These are phyloP conservation scores for Prunella strophiata DNA, from an alignment of 2,797 vertebrate genomes.

Conservation along the genomic window DNA sequence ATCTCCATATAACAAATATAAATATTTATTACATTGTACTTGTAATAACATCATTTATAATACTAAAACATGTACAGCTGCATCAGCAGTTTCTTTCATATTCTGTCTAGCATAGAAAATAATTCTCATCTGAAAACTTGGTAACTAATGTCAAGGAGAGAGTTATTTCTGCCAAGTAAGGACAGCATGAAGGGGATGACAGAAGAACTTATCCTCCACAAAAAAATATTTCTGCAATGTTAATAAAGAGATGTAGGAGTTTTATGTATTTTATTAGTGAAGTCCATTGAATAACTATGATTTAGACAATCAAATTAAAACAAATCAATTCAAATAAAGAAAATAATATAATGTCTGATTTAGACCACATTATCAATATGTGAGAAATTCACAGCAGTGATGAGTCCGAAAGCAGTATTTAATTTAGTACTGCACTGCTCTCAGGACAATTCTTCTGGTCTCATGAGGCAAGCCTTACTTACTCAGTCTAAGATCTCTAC, in stretches of 20 bases:
- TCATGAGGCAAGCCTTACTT: not conserved
- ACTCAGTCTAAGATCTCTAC: not conserved
- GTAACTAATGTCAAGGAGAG: constrained; percentile 8
- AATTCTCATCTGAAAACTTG: constrained; percentile 19
- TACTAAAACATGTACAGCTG: constrained; percentile 27
- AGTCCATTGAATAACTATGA: not conserved
- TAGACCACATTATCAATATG: not conserved
- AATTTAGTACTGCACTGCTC: not conserved
- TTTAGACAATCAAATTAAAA: not conserved
- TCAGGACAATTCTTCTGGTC: not conserved
- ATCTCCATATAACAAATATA: constrained; percentile 39
- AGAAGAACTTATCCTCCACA: not conserved
- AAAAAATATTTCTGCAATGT: not conserved
- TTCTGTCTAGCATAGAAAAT: not conserved
- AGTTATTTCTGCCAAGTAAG: constrained; percentile 5
- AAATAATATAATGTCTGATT: not conserved
- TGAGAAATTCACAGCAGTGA: not conserved
- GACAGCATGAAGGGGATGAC: not conserved
- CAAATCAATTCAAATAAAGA: not conserved
- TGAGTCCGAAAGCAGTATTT: not conserved
- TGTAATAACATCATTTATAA: constrained; percentile 40
- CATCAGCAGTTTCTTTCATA: constrained; percentile 52
- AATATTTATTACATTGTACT: constrained; percentile 63
- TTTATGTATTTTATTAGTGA: not conserved
- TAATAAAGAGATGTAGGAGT: not conserved